Evolutionary conservation across 2,113 vertebrate species (phyloP), one percentile per base, ranked within the genome.

Genomic region (Heloderma charlesbogerti): DNA sequence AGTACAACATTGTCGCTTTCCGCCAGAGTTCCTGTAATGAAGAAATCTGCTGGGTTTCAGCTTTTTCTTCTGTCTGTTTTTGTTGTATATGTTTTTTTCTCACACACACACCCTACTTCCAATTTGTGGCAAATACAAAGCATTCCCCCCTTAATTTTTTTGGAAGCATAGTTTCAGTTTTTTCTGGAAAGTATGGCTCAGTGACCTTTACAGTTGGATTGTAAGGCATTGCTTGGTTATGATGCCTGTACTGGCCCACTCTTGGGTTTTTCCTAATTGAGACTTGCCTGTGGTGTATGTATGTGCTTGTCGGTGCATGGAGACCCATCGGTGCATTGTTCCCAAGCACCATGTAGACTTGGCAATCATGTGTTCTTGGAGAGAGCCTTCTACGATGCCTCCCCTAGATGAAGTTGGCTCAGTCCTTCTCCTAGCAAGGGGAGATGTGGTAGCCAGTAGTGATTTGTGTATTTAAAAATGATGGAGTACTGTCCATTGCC

Each of bases 31-130:
- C n/a, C n/a, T n/a, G n/a, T n/a, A n/a, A n/a, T 6, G 43, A 31
- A 81, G 40, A 16, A 71, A 89, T 54, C 0, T 9, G 5, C 0
- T 22, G 22, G 84, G 16, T 60, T 79, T 63, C 29, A 48, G 18
- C 72, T 69, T 40, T 57, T 16, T 40, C 80, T 45, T 89, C 81
- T 1, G 0, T 60, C 3, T 40, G 40, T 63, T 71, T 0, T 25
- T 57, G 20, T 77, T 31, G 0, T 0, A 31, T 27, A 51, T 10
- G 22, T 60, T 0, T 0, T 31, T 5, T 34, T 20, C n/a, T 86
- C 2, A 15, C 71, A 3, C 3, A 3, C 48, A 51, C 48, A 8
- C 57, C 16, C 0, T 0, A 43, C 34, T 54, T 8, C 0, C 3
- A 8, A 1, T 77, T 3, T 27, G 2, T 0, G 0, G 13, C 51